Evolutionary conservation across 2,888 invertebrate species (phyloP).

Genomic region (Drosophila setosimentum): DNA sequence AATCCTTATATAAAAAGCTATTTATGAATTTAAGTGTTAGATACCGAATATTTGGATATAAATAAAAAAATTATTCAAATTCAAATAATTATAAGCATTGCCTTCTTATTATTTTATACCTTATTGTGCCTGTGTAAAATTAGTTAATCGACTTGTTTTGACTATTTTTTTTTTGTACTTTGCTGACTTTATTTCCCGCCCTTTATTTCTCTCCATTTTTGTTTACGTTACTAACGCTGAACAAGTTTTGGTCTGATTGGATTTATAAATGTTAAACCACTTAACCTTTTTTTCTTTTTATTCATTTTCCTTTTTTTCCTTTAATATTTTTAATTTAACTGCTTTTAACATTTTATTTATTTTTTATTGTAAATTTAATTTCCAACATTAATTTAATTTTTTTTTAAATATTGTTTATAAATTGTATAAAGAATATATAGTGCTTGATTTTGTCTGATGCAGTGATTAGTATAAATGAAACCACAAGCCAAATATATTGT

Average conservation of each 20-base stretch:
- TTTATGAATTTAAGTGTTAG: not conserved
- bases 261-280: not conserved
- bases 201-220: not conserved
- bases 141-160: not conserved
- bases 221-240: not conserved
- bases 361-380: not conserved
- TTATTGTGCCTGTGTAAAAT: not conserved
- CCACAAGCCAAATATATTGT: not conserved
- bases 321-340: not conserved
- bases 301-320: not conserved
- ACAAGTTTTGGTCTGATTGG: not conserved
- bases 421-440: not conserved
- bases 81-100: not conserved
- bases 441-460: not conserved
- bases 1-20: not conserved
- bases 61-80: not conserved
- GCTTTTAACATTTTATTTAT: not conserved
- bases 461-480: not conserved
- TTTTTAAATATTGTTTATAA: not conserved
- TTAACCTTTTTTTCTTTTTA: not conserved
- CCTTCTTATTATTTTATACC: not conserved
- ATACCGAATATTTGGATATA: not conserved
- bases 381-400: not conserved
- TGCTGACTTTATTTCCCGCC: not conserved
- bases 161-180: not conserved